A percentile compares a stretch with the other conserved stretches of the same genome.
phyloP scores from a whole-genome alignment of 2,888 invertebrate genomes.

The Diploptera punctata region DNA sequence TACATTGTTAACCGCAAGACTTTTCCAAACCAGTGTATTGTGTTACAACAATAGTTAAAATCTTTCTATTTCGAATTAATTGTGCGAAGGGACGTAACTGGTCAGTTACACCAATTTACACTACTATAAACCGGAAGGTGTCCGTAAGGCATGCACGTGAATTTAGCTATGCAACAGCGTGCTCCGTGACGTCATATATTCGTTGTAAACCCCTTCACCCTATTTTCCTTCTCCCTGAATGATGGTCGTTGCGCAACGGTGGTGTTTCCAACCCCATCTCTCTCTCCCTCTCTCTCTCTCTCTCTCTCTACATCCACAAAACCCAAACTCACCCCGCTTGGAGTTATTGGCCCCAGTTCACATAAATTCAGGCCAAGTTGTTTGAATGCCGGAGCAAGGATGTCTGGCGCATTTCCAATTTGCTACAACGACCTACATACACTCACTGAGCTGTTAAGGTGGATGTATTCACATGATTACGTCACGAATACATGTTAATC shows the following conservation, averaged over 20 bases:
- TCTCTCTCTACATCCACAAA: slow-evolving; percentile 4
- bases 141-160: slow-evolving; percentile 19
- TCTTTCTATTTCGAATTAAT: neutral
- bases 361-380: slow-evolving; percentile 40
- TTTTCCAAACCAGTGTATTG: neutral
- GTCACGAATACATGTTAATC: neutral
- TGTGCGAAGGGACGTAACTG: neutral
- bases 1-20: neutral
- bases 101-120: slow-evolving; percentile 9
- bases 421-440: slow-evolving; percentile 34
- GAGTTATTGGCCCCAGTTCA: slow-evolving; percentile 37
- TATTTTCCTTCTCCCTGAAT: neutral
- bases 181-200: slow-evolving; percentile 17
- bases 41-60: neutral
- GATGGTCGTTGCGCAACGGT: slow-evolving; percentile 15
- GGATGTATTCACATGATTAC: slow-evolving; percentile 16
- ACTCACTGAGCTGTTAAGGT: neutral
- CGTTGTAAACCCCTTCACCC: slow-evolving; percentile 7
- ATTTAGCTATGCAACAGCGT: slow-evolving; percentile 12
- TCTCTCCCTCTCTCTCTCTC: too few species aligned
- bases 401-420: slow-evolving; percentile 39
- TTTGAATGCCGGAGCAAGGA: slow-evolving; percentile 36
- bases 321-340: slow-evolving; percentile 10
- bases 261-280: slow-evolving; percentile 15
- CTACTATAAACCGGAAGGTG: slow-evolving; percentile 29